Conservation (phyloP, 2,113 vertebrate genomes). For the Dicerorhinus sumatrensis region DNA sequence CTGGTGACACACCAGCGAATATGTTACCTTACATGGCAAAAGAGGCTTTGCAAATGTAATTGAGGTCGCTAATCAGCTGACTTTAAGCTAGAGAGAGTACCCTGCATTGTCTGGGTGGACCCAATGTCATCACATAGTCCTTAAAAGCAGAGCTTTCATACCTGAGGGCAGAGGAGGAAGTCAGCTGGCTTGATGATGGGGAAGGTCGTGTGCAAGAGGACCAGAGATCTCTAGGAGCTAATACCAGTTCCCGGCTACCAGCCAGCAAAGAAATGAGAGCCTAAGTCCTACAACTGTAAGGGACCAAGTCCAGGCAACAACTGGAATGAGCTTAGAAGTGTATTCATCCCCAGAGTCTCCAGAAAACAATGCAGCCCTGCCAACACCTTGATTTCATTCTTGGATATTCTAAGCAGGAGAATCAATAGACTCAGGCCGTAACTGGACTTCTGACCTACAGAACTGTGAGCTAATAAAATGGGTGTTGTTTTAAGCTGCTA, state of each 20-base stretch:
- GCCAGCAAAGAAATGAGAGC: background rate
- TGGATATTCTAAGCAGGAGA: background rate
- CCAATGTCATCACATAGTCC: background rate
- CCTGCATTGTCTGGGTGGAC: background rate
- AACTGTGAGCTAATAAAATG: background rate
- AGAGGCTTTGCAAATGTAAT: background rate
- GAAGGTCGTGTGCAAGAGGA: background rate
- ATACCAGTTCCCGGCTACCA: background rate
- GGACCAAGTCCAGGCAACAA: background rate
- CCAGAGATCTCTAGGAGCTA: background rate
- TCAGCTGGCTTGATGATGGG: background rate
- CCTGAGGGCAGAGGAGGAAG: background rate
- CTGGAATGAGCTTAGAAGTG: background rate
- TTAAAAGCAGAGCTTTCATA: conserved; percentile 8
- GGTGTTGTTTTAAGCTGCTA: background rate
- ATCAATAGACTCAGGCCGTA: background rate
- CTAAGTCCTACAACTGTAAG: background rate
- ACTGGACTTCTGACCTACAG: background rate
- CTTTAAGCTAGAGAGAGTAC: background rate
- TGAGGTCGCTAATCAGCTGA: background rate
- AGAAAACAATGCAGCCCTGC: background rate
- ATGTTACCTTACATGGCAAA: background rate
- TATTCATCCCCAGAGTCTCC: background rate
- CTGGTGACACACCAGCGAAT: background rate
- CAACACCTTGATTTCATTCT: background rate